Evolutionary conservation across 2,113 vertebrate species (phyloP).

Genomic region (mouse (Mus musculus)): DNA sequence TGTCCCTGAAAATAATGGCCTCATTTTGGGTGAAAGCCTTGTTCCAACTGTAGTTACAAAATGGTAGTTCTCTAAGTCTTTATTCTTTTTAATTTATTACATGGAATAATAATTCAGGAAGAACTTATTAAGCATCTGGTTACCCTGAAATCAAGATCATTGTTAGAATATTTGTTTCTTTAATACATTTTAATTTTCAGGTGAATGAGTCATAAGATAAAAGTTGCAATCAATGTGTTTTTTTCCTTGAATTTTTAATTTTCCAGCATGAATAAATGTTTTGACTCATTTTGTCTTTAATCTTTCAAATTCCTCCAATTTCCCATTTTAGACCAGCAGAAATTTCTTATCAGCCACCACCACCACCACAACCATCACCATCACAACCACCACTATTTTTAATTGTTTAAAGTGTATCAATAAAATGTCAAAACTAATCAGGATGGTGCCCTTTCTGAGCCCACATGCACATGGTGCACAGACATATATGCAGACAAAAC

Average conservation of each 20-base stretch:
- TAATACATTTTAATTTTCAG: conserved; percentile 43
- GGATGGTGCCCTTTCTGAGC: background rate
- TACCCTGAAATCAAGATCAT: background rate
- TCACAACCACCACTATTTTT: background rate
- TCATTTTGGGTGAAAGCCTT: background rate
- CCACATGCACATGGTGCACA: background rate
- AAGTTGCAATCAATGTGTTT: background rate
- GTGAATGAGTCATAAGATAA: background rate
- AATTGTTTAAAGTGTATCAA: background rate
- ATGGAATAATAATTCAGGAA: background rate
- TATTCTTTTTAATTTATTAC: conserved; percentile 4
- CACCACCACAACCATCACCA: too few species aligned
- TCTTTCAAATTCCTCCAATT: background rate
- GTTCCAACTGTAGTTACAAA: background rate
- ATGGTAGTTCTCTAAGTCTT: conserved; percentile 15
- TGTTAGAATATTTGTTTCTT: conserved; percentile 6
- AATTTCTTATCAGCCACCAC: background rate
- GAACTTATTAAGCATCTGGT: background rate
- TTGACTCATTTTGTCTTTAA: background rate
- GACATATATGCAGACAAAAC: background rate
- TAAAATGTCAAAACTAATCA: conserved; percentile 2
- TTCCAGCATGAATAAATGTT: background rate
- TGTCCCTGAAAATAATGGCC: background rate
- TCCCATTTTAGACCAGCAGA: background rate
- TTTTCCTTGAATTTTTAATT: background rate